phyloP scores from a whole-genome alignment of 2,113 vertebrate species.

The Tonatia bakeri region DNA sequence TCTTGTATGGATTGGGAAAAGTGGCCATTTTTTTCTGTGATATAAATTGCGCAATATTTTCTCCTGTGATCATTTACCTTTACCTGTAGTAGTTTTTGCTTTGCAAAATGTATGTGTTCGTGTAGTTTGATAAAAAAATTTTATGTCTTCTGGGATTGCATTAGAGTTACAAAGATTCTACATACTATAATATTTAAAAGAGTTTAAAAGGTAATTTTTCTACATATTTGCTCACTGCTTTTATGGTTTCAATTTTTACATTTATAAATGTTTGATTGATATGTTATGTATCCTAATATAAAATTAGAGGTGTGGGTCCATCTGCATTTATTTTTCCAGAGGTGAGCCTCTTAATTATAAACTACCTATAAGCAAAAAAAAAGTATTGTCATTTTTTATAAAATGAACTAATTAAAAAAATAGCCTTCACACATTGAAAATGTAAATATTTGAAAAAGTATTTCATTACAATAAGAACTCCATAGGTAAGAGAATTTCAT shows the following conservation, averaged over 20 bases:
- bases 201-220: background rate
- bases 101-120: background rate
- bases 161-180: background rate
- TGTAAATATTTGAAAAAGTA: background rate
- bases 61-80: background rate
- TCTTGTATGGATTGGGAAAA: background rate
- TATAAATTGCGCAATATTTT: background rate
- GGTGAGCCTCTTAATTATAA: background rate
- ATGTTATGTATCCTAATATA: background rate
- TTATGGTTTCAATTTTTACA: background rate
- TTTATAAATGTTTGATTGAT: background rate
- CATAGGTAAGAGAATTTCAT: background rate
- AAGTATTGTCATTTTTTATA: background rate
- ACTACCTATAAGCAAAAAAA: background rate
- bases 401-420: background rate
- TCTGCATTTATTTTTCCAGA: background rate
- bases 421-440: background rate
- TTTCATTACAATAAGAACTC: background rate
- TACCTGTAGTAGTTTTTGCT: background rate
- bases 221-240: background rate
- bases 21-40: background rate
- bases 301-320: background rate
- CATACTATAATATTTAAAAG: background rate
- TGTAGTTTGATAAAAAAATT: background rate
- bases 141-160: background rate